A percentile compares a stretch with the other conserved stretches of the same genome.
phyloP scores from a whole-genome alignment of 2,888 invertebrate species.

The Lysandra bellargus region DNA sequence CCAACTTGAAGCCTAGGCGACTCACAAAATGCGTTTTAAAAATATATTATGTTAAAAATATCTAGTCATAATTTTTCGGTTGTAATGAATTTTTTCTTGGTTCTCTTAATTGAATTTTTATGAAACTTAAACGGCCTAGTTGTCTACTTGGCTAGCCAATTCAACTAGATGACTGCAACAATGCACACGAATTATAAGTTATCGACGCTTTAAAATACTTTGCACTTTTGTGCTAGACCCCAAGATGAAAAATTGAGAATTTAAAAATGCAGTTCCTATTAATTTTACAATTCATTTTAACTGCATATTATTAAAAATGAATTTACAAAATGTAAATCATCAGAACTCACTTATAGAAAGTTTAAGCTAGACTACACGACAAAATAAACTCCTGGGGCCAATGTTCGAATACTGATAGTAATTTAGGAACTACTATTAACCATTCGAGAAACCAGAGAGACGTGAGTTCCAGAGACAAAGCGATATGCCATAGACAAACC shows the following conservation, averaged over 20 bases:
- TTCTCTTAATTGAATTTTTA: too few species aligned
- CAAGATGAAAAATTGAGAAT: not conserved
- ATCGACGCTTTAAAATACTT: slow-evolving; percentile 24
- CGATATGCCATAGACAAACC: slow-evolving; percentile 70
- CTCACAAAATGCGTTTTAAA: not conserved
- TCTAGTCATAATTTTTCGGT: too few species aligned
- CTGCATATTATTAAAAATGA: not conserved
- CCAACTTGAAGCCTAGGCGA: not conserved
- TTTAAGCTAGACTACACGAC: not conserved
- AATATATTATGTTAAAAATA: too few species aligned
- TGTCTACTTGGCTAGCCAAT: not conserved
- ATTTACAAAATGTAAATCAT: not conserved
- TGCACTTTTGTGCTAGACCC: slow-evolving; percentile 22
- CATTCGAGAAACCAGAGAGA: slow-evolving; percentile 49
- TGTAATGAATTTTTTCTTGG: too few species aligned
- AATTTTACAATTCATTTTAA: not conserved
- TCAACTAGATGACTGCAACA: not conserved
- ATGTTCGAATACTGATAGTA: slow-evolving; percentile 71
- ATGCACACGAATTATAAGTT: slow-evolving; percentile 10
- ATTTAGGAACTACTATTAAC: slow-evolving; percentile 76
- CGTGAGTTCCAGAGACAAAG: slow-evolving; percentile 39
- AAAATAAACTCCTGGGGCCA: slow-evolving; percentile 9
- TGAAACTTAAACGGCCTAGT: too few species aligned
- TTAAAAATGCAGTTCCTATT: not conserved
- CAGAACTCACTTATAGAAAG: not conserved